A percentile compares a stretch with the other conserved stretches of the same genome.
Conservation (phyloP, 1,140 invertebrate genomes). For the Ceratina calcarata region DNA sequence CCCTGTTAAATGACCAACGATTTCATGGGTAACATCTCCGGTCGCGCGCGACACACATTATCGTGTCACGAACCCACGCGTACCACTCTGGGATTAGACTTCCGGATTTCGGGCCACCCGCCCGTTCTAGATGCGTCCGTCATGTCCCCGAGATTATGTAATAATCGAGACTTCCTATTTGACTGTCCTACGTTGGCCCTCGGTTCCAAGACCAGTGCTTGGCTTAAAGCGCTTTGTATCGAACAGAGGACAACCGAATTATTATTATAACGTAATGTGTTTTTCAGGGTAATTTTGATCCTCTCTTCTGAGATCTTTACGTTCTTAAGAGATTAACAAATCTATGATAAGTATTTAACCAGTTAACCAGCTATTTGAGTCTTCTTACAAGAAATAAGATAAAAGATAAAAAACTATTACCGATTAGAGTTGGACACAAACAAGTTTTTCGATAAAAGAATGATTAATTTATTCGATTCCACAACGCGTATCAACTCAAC, state of each 20-base stretch:
- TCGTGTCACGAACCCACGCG: neutral
- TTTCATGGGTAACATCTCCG: constrained; percentile 1
- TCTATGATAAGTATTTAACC: too few species aligned
- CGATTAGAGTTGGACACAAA: neutral
- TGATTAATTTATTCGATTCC: constrained; percentile 20
- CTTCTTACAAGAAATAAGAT: too few species aligned
- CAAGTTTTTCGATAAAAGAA: neutral
- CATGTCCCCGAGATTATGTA: constrained; percentile 24
- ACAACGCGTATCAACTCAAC: neutral
- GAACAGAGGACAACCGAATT: neutral
- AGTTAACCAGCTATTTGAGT: too few species aligned
- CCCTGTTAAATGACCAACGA: constrained; percentile 56
- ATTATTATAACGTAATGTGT: neutral
- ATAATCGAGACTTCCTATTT: constrained; percentile 23
- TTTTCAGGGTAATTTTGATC: too few species aligned
- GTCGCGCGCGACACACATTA: constrained; percentile 17
- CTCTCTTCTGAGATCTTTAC: too few species aligned
- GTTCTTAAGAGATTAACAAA: too few species aligned
- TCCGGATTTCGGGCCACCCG: neutral
- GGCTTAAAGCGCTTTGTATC: neutral
- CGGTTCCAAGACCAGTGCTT: neutral
- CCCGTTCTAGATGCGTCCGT: neutral
- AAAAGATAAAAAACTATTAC: neutral
- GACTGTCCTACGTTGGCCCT: neutral
- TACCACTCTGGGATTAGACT: constrained; percentile 42